Percentiles rank a stretch among this genome's conserved stretches.
These are phyloP conservation scores for Philereme transversata DNA, from an alignment of 2,888 invertebrate species.

Conservation along the genomic window DNA sequence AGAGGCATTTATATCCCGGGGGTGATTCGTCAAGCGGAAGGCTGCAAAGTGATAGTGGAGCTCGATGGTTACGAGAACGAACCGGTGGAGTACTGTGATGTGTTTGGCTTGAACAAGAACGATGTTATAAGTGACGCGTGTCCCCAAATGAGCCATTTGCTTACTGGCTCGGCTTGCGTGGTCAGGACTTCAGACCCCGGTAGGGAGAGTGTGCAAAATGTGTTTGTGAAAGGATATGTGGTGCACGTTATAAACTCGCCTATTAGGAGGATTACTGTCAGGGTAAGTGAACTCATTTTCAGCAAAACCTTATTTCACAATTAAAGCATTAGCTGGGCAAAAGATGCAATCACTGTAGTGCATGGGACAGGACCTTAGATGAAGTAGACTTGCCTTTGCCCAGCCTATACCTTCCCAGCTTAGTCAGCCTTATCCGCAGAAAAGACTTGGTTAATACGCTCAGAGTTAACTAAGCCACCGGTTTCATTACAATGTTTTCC, in stretches of 20 bases:
- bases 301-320: too few relatives aligned
- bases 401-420: too few relatives aligned
- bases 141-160: slow-evolving; percentile 92
- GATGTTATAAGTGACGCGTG: slow-evolving; percentile 97
- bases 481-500: too few relatives aligned
- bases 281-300: slow-evolving; percentile 63
- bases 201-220: slow-evolving; percentile 85
- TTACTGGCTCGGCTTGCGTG: slow-evolving; percentile 91
- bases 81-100: slow-evolving; percentile 88
- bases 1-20: slow-evolving; percentile 94
- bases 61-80: slow-evolving; percentile 91
- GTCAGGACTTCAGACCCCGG: slow-evolving; percentile 86
- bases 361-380: too few relatives aligned
- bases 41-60: slow-evolving; percentile 90
- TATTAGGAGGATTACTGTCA: slow-evolving; percentile 77
- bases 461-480: too few relatives aligned
- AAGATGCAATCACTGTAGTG: too few relatives aligned
- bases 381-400: too few relatives aligned
- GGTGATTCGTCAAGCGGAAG: slow-evolving; percentile 90
- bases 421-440: too few relatives aligned
- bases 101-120: slow-evolving; percentile 90
- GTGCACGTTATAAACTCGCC: slow-evolving; percentile 78
- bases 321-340: too few relatives aligned
- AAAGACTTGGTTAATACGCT: too few relatives aligned
- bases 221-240: slow-evolving; percentile 94